A percentile compares a stretch with the other conserved stretches of the same genome.
phyloP scores from a whole-genome alignment of 1,140 invertebrate genomes.

The Philopotamus ludificatus region DNA sequence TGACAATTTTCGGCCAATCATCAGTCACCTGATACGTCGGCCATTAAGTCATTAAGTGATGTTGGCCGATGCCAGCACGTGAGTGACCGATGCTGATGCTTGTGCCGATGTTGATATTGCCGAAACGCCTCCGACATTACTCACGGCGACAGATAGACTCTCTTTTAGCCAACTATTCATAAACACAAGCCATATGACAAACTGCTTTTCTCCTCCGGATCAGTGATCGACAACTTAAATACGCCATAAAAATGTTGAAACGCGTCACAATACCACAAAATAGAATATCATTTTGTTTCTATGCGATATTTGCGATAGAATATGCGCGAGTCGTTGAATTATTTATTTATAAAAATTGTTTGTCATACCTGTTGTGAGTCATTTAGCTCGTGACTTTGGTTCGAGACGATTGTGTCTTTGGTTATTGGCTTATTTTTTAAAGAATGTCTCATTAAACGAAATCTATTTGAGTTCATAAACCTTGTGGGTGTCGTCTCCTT shows the following conservation, averaged over 20 bases:
- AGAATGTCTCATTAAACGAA: neutral
- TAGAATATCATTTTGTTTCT: too few relatives aligned
- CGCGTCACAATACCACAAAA: too few relatives aligned
- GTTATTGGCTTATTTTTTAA: neutral
- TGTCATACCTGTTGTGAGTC: too few relatives aligned
- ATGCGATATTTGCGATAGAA: too few relatives aligned
- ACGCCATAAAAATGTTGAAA: too few relatives aligned
- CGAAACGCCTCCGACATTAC: conserved; percentile 26
- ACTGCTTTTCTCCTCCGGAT: neutral
- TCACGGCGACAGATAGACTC: conserved; percentile 11
- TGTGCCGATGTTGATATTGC: conserved; percentile 1
- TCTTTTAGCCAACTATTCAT: conserved; percentile 6
- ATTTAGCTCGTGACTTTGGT: too few relatives aligned
- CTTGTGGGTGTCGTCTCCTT: neutral
- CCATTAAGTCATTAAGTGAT: conserved; percentile 27
- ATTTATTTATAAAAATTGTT: too few relatives aligned
- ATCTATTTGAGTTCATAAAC: neutral
- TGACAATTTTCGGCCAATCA: conserved; percentile 25
- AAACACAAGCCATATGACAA: neutral
- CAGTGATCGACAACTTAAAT: neutral
- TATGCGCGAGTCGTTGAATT: too few relatives aligned
- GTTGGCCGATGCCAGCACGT: conserved; percentile 3
- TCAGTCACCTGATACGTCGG: conserved; percentile 24
- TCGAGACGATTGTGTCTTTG: neutral
- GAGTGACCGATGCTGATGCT: neutral